Percentiles rank a stretch among this genome's conserved stretches.
phyloP scores from a whole-genome alignment of 2,888 invertebrate species.

The Drosophila kambysellisi region DNA sequence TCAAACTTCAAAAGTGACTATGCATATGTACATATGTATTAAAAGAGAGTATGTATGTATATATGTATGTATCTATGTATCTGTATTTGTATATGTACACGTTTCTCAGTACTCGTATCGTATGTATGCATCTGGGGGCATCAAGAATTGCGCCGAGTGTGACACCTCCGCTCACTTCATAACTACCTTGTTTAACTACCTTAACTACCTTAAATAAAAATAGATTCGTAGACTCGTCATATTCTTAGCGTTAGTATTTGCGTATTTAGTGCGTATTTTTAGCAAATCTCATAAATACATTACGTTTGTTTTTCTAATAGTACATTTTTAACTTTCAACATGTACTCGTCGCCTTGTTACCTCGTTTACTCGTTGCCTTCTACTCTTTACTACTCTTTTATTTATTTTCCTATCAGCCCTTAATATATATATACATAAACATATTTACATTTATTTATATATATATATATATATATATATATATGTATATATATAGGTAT shows the following conservation, averaged over 20 bases:
- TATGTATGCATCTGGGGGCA: slow-evolving; percentile 45
- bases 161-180: slow-evolving; percentile 47
- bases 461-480: slow-evolving; percentile 12
- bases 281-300: slow-evolving; percentile 29
- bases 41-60: slow-evolving; percentile 4
- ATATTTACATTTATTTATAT: slow-evolving; percentile 4
- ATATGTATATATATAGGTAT: slow-evolving; percentile 12
- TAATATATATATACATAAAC: slow-evolving; percentile 6
- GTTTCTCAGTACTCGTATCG: slow-evolving; percentile 12
- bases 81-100: slow-evolving; percentile 28
- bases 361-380: slow-evolving; percentile 35
- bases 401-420: slow-evolving; percentile 9
- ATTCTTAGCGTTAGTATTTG: slow-evolving; percentile 33
- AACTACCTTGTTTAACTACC: slow-evolving; percentile 32
- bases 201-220: slow-evolving; percentile 12
- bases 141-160: slow-evolving; percentile 54
- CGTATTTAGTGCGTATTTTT: slow-evolving; percentile 39
- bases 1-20: slow-evolving; percentile 28
- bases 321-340: slow-evolving; percentile 29
- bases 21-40: slow-evolving; percentile 49
- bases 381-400: slow-evolving; percentile 14
- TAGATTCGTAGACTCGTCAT: slow-evolving; percentile 32
- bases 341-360: slow-evolving; percentile 38
- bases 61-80: slow-evolving; percentile 23
- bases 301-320: slow-evolving; percentile 27